Percentiles rank a stretch among this genome's conserved stretches.
phyloP scores from a whole-genome alignment of 2,888 invertebrate genomes.

The Lepidocyrtinus sp. region DNA sequence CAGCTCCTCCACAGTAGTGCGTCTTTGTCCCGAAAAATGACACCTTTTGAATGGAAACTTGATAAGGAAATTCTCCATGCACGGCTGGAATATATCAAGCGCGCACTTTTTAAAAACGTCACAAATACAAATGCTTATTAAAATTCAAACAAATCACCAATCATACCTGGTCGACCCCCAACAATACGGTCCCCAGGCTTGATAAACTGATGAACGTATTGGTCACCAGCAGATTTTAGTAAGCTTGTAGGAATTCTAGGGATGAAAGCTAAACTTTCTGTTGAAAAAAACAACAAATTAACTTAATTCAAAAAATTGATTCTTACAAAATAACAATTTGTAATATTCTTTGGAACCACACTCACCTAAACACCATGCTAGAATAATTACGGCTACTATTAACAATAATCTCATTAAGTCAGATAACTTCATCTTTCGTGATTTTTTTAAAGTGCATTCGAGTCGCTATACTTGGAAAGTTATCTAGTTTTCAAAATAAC shows the following conservation, averaged over 20 bases:
- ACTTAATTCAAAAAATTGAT: too few species aligned
- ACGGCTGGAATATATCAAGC: conserved; percentile 49
- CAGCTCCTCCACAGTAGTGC: conserved; percentile 68
- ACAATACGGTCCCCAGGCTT: conserved; percentile 67
- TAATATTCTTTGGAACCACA: too few species aligned
- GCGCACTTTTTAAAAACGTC: too few species aligned
- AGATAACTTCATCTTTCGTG: conserved; percentile 36
- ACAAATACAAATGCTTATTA: conserved; percentile 11
- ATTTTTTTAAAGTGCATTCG: not conserved
- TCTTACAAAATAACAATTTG: too few species aligned
- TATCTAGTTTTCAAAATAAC: not conserved
- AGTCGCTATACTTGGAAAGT: not conserved
- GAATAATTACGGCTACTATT: conserved; percentile 33
- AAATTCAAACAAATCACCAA: not conserved
- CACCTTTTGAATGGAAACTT: conserved; percentile 67
- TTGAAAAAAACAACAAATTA: too few species aligned
- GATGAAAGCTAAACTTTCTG: conserved; percentile 53
- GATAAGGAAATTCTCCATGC: conserved; percentile 67
- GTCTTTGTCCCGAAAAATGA: conserved; percentile 66
- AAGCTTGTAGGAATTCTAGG: conserved; percentile 57
- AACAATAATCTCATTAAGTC: conserved; percentile 15
- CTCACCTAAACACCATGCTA: conserved; percentile 45
- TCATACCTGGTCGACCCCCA: conserved; percentile 59
- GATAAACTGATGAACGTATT: conserved; percentile 50
- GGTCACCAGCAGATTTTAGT: conserved; percentile 35